These are phyloP conservation scores for Neoseiulus cucumeris DNA, from an alignment of 1,140 invertebrate genomes.

Conservation along the genomic window DNA sequence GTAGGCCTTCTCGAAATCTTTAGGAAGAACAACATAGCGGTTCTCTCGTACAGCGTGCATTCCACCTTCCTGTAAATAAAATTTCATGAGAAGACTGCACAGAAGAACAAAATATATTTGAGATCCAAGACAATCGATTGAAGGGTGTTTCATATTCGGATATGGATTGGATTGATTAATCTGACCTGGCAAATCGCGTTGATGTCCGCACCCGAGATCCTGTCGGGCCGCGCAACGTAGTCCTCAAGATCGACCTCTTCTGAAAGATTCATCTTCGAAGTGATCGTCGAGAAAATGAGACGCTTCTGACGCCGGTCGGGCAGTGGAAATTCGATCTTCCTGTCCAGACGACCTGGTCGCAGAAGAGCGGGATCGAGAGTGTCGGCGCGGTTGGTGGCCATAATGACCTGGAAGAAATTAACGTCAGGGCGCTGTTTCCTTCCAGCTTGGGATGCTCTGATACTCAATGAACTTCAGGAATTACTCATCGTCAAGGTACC, in stretches of 20 bases:
- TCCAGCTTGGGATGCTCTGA: neutral
- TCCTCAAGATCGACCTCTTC: conserved; percentile 98
- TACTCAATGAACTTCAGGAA: conserved; percentile 7
- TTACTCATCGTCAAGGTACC: conserved; percentile 32
- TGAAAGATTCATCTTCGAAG: conserved; percentile 95
- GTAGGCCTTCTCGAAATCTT: conserved; percentile 98
- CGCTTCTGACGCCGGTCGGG: conserved; percentile 95
- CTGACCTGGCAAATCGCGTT: conserved; percentile 99
- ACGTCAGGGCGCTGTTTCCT: neutral
- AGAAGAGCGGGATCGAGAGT: conserved; percentile 92
- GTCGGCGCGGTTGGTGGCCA: conserved; percentile 97
- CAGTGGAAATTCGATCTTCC: conserved; percentile 97
- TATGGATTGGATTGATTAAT: conserved; percentile 22
- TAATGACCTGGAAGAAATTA: conserved; percentile 57
- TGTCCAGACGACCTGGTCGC: conserved; percentile 84
- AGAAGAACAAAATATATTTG: neutral
- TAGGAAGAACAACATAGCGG: conserved; percentile 89
- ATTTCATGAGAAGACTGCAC: neutral
- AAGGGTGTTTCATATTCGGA: neutral
- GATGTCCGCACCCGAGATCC: conserved; percentile 96
- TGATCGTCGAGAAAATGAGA: conserved; percentile 92
- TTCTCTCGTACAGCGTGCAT: conserved; percentile 97
- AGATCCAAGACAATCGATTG: neutral
- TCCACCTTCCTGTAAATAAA: conserved; percentile 37
- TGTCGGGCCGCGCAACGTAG: conserved; percentile 91